Evolutionary conservation across 2,797 vertebrate genomes (phyloP).

Genomic region (Odontamblyopus rebecca): DNA sequence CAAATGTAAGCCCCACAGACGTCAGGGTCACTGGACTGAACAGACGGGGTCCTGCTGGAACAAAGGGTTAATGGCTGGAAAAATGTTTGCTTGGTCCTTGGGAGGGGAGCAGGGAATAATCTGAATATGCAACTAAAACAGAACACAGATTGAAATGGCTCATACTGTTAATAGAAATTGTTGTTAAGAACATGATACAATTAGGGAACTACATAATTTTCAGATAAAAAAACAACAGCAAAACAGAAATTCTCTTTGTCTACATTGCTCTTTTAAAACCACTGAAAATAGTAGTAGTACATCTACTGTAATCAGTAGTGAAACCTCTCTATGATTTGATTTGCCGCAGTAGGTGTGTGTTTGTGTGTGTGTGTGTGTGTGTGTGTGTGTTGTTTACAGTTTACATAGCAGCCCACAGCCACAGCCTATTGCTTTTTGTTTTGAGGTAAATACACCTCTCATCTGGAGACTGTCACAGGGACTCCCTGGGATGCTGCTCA

Average conservation of each 20-base stretch:
- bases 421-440: conserved; percentile 68
- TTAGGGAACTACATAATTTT: no score
- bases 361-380: conserved; percentile 26
- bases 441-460: conserved; percentile 72
- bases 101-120: background rate
- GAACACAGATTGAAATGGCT: no score
- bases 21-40: conserved; percentile 12
- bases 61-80: conserved; percentile 21
- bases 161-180: no score
- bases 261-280: no score
- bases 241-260: no score
- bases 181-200: no score
- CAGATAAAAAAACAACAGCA: no score
- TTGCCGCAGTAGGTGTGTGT: conserved; percentile 12
- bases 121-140: background rate
- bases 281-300: no score
- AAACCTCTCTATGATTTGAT: conserved; percentile 15
- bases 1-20: conserved; percentile 1
- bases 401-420: conserved; percentile 64
- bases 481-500: conserved; percentile 23
- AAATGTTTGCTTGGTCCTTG: conserved; percentile 11
- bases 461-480: conserved; percentile 52
- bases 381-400: conserved; percentile 65
- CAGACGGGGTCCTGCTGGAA: background rate
- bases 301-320: conserved; percentile 9